Percentiles rank a stretch among this genome's conserved stretches.
These are phyloP conservation scores for Brachyptera risi DNA, from an alignment of 2,888 invertebrate genomes.

Conservation along the genomic window DNA sequence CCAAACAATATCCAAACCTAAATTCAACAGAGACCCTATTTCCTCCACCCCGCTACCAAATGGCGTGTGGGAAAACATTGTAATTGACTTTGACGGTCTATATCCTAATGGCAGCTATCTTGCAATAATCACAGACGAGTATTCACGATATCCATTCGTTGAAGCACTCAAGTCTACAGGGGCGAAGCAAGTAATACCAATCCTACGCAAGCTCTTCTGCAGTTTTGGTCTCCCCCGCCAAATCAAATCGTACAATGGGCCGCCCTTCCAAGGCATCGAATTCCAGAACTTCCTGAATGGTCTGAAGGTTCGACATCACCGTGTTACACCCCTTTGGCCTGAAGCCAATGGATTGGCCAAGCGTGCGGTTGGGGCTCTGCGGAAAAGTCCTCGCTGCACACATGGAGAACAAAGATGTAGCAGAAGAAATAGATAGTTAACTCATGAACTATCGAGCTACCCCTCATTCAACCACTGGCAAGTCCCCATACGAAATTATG, in stretches of 20 bases:
- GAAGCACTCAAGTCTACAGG: background rate
- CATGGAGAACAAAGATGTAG: background rate
- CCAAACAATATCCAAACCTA: background rate
- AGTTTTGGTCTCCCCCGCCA: background rate
- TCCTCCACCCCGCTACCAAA: background rate
- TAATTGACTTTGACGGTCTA: slow-evolving; percentile 5
- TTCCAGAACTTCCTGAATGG: background rate
- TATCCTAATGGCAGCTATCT: background rate
- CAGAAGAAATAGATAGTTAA: background rate
- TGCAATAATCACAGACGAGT: background rate
- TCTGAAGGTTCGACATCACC: background rate
- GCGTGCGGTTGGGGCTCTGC: background rate
- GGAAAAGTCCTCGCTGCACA: background rate
- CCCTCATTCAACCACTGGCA: background rate
- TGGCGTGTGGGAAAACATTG: background rate
- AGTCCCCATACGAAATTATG: background rate
- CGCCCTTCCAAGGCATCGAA: background rate
- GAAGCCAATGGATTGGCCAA: background rate
- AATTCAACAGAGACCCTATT: too few species aligned
- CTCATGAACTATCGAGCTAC: background rate
- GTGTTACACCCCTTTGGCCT: background rate
- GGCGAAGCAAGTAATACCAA: too few species aligned
- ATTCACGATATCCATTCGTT: slow-evolving; percentile 1
- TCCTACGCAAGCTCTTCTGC: background rate
- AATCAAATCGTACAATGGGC: background rate